Evolutionary conservation across 1,140 invertebrate genomes (phyloP).

Genomic region (Oedothorax gibbosus): DNA sequence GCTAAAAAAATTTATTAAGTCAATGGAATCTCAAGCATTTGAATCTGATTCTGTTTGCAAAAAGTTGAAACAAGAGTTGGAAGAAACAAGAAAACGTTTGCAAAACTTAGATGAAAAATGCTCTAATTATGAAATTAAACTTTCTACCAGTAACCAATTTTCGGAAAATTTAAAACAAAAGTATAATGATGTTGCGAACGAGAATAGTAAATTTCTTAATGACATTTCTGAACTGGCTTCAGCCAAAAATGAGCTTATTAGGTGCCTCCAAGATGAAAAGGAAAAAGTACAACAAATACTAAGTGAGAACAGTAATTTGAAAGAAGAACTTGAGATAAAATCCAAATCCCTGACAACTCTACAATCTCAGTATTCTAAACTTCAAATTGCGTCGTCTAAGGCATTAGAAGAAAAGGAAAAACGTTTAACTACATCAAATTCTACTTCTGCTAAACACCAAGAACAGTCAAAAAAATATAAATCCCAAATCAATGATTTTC

Average conservation of each 20-base stretch:
- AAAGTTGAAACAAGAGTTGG: slow-evolving; percentile 14
- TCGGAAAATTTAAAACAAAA: too few relatives aligned
- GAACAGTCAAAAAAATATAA: not conserved
- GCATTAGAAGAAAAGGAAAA: too few relatives aligned
- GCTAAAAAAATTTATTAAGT: not conserved
- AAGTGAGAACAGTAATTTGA: too few relatives aligned
- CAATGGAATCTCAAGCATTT: not conserved
- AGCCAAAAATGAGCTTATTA: too few relatives aligned
- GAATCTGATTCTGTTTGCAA: not conserved
- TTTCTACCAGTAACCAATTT: too few relatives aligned
- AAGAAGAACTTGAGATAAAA: not conserved
- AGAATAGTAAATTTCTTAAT: too few relatives aligned
- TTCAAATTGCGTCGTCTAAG: too few relatives aligned
- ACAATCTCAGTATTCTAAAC: not conserved
- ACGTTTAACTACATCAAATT: too few relatives aligned
- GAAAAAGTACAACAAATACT: too few relatives aligned
- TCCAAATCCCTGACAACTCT: not conserved
- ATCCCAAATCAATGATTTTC: not conserved
- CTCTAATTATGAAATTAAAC: not conserved
- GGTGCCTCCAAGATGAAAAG: too few relatives aligned
- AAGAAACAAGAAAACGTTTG: not conserved
- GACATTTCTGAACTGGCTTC: too few relatives aligned
- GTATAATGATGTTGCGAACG: too few relatives aligned
- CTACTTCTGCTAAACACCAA: not conserved
- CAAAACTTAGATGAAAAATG: slow-evolving; percentile 17